Percentiles rank a stretch among this genome's conserved stretches.
These are phyloP conservation scores for Electrona antarctica DNA, from an alignment of 2,113 vertebrate species.

Conservation along the genomic window DNA sequence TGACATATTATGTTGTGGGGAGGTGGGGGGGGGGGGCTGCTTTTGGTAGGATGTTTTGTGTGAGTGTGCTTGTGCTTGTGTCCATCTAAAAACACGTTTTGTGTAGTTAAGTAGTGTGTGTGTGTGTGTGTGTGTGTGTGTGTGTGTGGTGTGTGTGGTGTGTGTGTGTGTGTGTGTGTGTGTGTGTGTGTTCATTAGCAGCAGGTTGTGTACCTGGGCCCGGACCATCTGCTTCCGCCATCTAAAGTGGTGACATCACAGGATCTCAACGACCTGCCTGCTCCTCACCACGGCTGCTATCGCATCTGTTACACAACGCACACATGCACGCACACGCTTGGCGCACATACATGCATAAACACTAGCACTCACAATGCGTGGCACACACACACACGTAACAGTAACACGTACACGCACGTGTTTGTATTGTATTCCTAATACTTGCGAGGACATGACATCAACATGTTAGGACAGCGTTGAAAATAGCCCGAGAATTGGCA, in stretches of 20 bases:
- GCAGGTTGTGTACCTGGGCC: slow-evolving; percentile 64
- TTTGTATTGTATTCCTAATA: slow-evolving; percentile 10
- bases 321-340: no score
- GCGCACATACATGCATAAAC: background rate
- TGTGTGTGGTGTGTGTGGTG: slow-evolving; percentile 47
- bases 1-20: no score
- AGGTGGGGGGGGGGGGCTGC: background rate
- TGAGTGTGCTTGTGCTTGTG: slow-evolving; percentile 17
- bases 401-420: background rate
- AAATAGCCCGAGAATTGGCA: no score
- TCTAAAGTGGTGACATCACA: slow-evolving; percentile 72
- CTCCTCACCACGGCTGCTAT: slow-evolving; percentile 67
- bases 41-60: background rate
- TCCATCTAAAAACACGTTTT: background rate
- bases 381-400: slow-evolving; percentile 33
- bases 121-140: slow-evolving; percentile 60
- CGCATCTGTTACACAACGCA: slow-evolving; percentile 60
- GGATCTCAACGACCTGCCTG: slow-evolving; percentile 64
- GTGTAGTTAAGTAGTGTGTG: slow-evolving; percentile 29
- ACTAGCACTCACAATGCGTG: no score
- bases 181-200: slow-evolving; percentile 65
- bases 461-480: no score
- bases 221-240: slow-evolving; percentile 70
- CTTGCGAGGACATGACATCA: no score
- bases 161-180: slow-evolving; percentile 63